A percentile compares a stretch with the other conserved stretches of the same genome.
Conservation (phyloP, 2,113 vertebrate genomes). For the Pseudopodoces humilis region DNA sequence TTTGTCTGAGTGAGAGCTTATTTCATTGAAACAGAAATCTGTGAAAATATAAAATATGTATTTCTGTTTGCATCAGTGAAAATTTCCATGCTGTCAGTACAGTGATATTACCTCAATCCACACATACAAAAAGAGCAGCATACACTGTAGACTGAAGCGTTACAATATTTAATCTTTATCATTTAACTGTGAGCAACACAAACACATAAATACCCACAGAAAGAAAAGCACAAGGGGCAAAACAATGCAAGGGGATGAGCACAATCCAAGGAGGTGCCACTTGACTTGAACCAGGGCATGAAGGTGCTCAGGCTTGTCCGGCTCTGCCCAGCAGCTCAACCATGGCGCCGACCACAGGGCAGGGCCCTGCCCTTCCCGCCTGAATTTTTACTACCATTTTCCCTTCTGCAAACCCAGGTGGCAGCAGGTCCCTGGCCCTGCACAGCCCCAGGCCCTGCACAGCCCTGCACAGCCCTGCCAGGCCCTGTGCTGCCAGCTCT, state of each 20-base stretch:
- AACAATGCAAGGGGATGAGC: fast-evolving
- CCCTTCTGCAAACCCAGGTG: fast-evolving
- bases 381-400: neutral
- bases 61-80: neutral
- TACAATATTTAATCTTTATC: neutral
- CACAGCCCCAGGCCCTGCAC: no score
- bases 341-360: fast-evolving
- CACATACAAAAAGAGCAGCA: neutral
- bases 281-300: neutral
- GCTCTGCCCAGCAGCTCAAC: neutral
- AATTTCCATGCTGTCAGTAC: neutral
- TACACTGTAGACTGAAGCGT: neutral
- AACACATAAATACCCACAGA: neutral
- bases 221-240: neutral
- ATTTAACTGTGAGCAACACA: neutral
- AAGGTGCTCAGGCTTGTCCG: fast-evolving
- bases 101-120: neutral
- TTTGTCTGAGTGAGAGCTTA: neutral
- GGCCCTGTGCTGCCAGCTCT: neutral
- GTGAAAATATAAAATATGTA: neutral
- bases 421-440: no score
- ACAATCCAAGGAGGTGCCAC: neutral
- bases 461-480: no score
- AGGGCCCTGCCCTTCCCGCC: neutral
- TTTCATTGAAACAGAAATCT: neutral